These are phyloP conservation scores for Noctilio leporinus DNA, from an alignment of 2,113 vertebrate species.

Conservation along the genomic window DNA sequence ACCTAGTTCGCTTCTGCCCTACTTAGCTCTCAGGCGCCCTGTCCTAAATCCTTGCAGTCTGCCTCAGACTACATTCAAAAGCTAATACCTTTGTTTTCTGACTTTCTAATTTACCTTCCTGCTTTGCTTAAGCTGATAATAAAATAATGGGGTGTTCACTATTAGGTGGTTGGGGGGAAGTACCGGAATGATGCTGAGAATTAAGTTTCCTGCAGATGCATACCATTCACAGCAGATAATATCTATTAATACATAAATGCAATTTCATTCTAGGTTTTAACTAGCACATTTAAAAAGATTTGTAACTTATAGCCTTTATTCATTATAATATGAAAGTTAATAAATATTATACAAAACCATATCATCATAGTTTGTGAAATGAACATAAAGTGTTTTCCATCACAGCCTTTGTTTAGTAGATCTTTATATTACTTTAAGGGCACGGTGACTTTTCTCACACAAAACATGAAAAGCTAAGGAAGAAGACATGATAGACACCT, in stretches of 20 bases:
- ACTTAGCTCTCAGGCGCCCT: too few species aligned
- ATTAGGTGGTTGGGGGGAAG: not conserved
- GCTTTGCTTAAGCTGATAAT: not conserved
- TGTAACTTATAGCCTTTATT: not conserved
- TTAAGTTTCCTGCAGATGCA: not conserved
- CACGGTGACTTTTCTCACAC: not conserved
- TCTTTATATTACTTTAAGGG: not conserved
- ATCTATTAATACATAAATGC: not conserved
- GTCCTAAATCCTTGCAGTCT: not conserved
- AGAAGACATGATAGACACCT: not conserved
- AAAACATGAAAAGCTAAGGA: slow-evolving; percentile 2
- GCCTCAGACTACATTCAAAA: not conserved
- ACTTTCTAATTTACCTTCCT: not conserved
- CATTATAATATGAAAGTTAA: not conserved
- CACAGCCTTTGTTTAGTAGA: not conserved
- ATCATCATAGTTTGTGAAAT: not conserved
- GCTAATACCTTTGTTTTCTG: not conserved
- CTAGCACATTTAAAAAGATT: not conserved
- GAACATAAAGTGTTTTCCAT: not conserved
- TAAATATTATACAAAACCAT: not conserved
- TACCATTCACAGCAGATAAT: not conserved
- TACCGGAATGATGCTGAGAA: not conserved
- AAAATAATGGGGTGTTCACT: not conserved
- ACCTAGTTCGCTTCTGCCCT: too few species aligned
- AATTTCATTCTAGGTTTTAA: not conserved